These are phyloP conservation scores for Sarcophilus harrisii DNA, from an alignment of 2,797 vertebrate species.

Conservation along the genomic window DNA sequence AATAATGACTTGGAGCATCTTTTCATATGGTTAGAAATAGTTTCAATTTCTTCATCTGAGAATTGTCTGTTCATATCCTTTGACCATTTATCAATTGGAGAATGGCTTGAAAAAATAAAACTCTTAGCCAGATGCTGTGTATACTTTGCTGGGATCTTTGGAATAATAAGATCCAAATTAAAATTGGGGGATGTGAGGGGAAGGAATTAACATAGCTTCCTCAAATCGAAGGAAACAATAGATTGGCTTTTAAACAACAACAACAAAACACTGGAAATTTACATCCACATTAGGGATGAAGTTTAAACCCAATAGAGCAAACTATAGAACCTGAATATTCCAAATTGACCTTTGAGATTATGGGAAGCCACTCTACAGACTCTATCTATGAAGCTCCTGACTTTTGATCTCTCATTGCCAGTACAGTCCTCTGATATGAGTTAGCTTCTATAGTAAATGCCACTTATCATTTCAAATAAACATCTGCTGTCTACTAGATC, in stretches of 20 bases:
- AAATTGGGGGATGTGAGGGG: background rate
- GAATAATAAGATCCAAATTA: background rate
- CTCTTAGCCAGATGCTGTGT: background rate
- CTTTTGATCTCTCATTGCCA: background rate
- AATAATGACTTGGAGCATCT: too few relatives aligned
- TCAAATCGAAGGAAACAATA: background rate
- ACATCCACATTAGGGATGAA: background rate
- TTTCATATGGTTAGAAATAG: too few relatives aligned
- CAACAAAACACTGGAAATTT: conserved; percentile 8
- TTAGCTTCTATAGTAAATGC: background rate
- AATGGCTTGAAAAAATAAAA: too few relatives aligned
- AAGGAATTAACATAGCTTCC: background rate
- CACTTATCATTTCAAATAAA: too few relatives aligned
- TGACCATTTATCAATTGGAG: too few relatives aligned
- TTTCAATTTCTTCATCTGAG: too few relatives aligned
- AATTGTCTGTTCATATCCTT: too few relatives aligned
- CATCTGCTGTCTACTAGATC: rapidly evolving
- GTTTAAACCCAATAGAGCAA: background rate
- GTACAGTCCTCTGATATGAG: background rate
- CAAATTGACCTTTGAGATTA: conserved; percentile 26
- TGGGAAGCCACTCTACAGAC: background rate
- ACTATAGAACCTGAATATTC: background rate
- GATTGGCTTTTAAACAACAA: background rate
- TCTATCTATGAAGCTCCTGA: too few relatives aligned
- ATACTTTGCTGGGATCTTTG: background rate